Percentiles rank a stretch among this genome's conserved stretches.
phyloP scores from a whole-genome alignment of 2,113 vertebrate species.

The Notechis scutatus region DNA sequence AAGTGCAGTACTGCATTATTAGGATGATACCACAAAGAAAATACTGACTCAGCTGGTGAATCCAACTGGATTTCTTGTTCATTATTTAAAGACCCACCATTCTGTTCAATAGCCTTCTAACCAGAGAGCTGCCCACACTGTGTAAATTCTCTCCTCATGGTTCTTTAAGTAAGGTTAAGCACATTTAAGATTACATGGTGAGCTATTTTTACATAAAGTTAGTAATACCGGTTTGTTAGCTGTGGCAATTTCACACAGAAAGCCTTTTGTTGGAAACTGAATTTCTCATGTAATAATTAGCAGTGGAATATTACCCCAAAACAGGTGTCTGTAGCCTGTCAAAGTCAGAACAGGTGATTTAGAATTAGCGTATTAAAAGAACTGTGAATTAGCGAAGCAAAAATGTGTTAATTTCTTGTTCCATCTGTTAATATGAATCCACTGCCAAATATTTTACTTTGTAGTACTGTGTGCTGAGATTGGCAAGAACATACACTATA shows the following conservation, averaged over 20 bases:
- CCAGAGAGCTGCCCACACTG: slow-evolving; percentile 27
- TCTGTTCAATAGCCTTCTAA: background rate
- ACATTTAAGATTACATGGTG: slow-evolving; percentile 66
- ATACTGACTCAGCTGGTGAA: background rate
- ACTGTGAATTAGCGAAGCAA: slow-evolving; percentile 93
- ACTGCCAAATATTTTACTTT: slow-evolving; percentile 96
- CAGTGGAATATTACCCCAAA: slow-evolving; percentile 92
- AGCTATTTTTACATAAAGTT: slow-evolving; percentile 71
- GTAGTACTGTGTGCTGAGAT: slow-evolving; percentile 84
- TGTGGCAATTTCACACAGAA: slow-evolving; percentile 87
- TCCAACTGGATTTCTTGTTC: slow-evolving; percentile 15
- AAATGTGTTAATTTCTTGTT: slow-evolving; percentile 99
- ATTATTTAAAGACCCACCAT: background rate
- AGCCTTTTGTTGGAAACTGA: slow-evolving; percentile 83
- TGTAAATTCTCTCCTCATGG: slow-evolving; percentile 37
- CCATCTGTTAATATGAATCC: slow-evolving; percentile 99
- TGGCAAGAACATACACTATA: slow-evolving; percentile 87
- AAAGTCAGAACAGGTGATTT: slow-evolving; percentile 92
- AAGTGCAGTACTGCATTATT: background rate
- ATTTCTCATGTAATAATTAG: slow-evolving; percentile 98
- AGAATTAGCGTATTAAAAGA: slow-evolving; percentile 93
- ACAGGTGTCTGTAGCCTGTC: slow-evolving; percentile 98
- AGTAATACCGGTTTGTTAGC: slow-evolving; percentile 85
- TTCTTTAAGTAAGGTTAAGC: slow-evolving; percentile 61
- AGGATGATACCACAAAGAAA: background rate